A percentile compares a stretch with the other conserved stretches of the same genome.
These are phyloP conservation scores for Myotis findleyi DNA, from an alignment of 2,797 vertebrate genomes.

Conservation along the genomic window DNA sequence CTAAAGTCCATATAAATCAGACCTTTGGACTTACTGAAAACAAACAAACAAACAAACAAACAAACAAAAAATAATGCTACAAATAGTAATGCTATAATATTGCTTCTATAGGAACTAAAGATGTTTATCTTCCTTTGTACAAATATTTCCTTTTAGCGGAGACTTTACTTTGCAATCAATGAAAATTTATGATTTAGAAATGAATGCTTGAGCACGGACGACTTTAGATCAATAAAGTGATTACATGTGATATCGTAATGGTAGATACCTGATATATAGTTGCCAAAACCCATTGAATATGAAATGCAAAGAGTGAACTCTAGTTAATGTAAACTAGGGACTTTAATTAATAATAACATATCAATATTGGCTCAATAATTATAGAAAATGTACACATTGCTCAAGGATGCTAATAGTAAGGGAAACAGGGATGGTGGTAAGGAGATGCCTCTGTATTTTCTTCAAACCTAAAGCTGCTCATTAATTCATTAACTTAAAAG, in stretches of 20 bases:
- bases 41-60: neutral
- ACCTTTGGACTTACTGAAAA: neutral
- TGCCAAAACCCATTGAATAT: neutral
- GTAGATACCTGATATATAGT: neutral
- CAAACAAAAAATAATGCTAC: neutral
- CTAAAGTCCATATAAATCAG: neutral
- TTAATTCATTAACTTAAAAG: neutral
- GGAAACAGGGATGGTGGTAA: fast-evolving
- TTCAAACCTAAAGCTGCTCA: neutral
- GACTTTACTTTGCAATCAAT: neutral
- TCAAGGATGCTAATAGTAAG: neutral
- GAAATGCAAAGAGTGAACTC: neutral
- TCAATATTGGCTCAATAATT: neutral
- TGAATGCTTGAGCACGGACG: neutral
- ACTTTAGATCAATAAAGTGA: neutral
- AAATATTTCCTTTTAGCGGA: neutral
- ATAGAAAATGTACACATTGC: neutral
- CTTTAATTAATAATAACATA: neutral
- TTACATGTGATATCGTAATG: neutral
- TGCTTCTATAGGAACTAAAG: neutral
- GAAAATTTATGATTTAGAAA: conserved; percentile 21
- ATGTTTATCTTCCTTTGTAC: neutral
- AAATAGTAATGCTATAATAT: neutral
- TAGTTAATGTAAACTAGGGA: neutral
- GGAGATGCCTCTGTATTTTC: neutral